These are phyloP conservation scores for Chondrosia reniformis DNA, from an alignment of 37 sponge, comb jelly and placozoan genomes.

Conservation along the genomic window DNA sequence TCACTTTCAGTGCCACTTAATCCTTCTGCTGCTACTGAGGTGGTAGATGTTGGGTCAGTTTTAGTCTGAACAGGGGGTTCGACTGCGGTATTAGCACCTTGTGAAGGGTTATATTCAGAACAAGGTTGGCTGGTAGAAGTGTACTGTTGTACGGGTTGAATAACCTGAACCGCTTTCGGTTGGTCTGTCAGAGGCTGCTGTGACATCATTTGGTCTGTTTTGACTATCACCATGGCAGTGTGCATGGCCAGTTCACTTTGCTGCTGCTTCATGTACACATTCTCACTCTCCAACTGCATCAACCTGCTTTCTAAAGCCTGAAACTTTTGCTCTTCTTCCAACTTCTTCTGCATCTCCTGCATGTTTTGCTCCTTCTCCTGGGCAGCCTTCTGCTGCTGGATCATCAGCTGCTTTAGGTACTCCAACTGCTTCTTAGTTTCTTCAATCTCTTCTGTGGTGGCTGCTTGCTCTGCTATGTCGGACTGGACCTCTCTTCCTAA, in stretches of 20 bases:
- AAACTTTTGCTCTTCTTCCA: neutral
- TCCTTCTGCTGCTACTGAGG: neutral
- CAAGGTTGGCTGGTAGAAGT: neutral
- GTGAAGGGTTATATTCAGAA: too few relatives aligned
- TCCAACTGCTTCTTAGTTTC: neutral
- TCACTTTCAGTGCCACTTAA: neutral
- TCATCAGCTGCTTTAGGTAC: conserved; percentile 1
- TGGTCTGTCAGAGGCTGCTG: neutral
- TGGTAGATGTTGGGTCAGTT: neutral
- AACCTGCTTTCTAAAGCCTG: neutral
- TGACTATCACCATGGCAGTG: neutral
- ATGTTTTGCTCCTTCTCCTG: neutral
- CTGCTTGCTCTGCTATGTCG: neutral
- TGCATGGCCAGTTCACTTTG: neutral
- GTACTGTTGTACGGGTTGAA: neutral
- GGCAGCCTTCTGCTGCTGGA: neutral
- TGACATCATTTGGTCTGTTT: neutral
- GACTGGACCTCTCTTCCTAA: neutral
- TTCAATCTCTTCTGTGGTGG: neutral
- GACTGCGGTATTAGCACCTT: too few relatives aligned
- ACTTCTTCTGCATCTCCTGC: neutral
- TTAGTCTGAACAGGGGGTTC: neutral
- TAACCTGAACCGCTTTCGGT: too few relatives aligned
- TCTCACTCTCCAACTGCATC: neutral
- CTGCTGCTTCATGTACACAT: neutral